phyloP scores from a whole-genome alignment of 2,797 vertebrate genomes.

The Falco columbarius region DNA sequence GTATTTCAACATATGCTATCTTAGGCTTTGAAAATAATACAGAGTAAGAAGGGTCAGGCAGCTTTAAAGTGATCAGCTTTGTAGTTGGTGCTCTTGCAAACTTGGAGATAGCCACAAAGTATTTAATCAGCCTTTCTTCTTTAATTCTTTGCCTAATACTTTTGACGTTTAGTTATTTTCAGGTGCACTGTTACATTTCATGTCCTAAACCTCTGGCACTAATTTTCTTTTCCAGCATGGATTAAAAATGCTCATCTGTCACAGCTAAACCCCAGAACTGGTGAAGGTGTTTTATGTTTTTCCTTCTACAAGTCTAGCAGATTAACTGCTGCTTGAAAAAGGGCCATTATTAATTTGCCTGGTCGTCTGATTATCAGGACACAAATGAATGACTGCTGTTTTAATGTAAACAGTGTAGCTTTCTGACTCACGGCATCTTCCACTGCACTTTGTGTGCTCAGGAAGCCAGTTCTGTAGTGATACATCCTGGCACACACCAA shows the following conservation, averaged over 20 bases:
- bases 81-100: neutral
- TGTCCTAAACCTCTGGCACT: neutral
- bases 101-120: neutral
- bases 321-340: neutral
- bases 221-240: neutral
- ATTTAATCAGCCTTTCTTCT: slow-evolving; percentile 4
- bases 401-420: neutral
- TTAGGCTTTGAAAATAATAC: neutral
- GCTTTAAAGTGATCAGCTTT: neutral
- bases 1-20: accelerated
- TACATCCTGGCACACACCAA: neutral
- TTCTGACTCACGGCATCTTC: neutral
- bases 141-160: neutral
- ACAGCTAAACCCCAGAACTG: neutral
- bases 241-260: neutral
- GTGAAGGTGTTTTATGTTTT: neutral
- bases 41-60: neutral
- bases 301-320: neutral
- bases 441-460: neutral
- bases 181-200: neutral
- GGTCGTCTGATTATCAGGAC: neutral
- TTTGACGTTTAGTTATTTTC: neutral
- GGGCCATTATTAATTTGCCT: neutral
- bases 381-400: neutral
- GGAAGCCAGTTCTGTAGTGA: neutral